Evolutionary conservation across 2,888 invertebrate species (phyloP), one percentile per base, ranked within the genome.

Genomic region (Oscheius sp.): DNA sequence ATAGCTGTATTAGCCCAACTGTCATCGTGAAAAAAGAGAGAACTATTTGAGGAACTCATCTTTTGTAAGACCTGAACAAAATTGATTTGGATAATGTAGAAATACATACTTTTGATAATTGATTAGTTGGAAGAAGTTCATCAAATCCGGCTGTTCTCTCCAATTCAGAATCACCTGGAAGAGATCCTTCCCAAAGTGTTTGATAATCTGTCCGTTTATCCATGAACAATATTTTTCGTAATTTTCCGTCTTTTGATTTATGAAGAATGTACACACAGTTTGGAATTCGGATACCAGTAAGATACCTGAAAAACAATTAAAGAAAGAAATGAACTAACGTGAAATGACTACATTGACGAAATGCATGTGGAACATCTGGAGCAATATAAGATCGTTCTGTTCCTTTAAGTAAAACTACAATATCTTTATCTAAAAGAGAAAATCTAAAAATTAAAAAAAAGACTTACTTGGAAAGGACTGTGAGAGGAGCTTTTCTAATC

Each of bases 351-450:
- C 74, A 76, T 59, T 83, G 83, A 14, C 83, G 61, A 61, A 78
- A 84, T 0, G 72, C 72, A 68, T 79, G 74, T 6, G 80, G 82
- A 9, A 84, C 84, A 66, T 83, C 84, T 2, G 78, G 78, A 26
- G 81, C 81, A 36, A 73, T 80, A 56, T 62, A 80, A 14, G 73
- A 69, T 44, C 50, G 33, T 28, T 36, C 14, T 0, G 75, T 70
- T 38, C 77, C 78, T 66, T 74, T 77, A 67, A 73, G 56, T 33
- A 77, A 50, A 22, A 77, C 47, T 1, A 77, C 68, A 17, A 68
- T 22, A 3, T 56, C 33, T 26, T 66, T 47, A 38, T 30, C 66
- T 66, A 5, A 41, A 66, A 36, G 20, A 26, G 24, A 51, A 33
- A 30, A 50, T 33, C 6, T 22, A 63, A 14, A 14, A 30, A 8